Evolutionary conservation across 35 echinoderm and acorn worm species (phyloP), one percentile per base, ranked within the genome.

Genomic region (Nesometra sesokonis): DNA sequence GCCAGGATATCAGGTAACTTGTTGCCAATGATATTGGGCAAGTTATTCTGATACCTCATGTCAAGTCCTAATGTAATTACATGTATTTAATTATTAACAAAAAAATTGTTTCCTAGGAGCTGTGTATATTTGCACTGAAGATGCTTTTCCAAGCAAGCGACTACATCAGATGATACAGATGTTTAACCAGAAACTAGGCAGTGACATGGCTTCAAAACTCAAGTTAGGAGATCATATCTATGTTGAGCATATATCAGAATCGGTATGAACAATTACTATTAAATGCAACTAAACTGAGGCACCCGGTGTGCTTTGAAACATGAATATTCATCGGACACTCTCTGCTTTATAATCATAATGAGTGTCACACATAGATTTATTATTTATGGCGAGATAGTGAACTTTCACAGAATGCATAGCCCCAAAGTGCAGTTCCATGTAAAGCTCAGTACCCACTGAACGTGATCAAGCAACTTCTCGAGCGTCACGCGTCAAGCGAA

Each of bases 131-230:
- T 99, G 96, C 67, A 99, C 96, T 34, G 96, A 99, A 57, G 96
- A 99, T 90, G 96, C 92, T 17, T 99, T 99, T 46, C 96, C 96
- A 76, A 99, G 92, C 86, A 91, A 92, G 76, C 89, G 96, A 77
- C 80, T 99, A 27, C 92, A 99, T 43, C 96, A 99, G 78, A 90
- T 99, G 32, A 99, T 99, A n/a, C 29, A 76, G 15, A 31, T 83
- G 34, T 99, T 92, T 36, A 83, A 89, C 31, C 57, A 47, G 33
- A 88, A 43, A 85, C 33, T 89, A 32, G 84, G 78, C 17, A 78
- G 90, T n/a, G 36, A 87, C 2, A 80, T 86, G 52, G 85, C 85
- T 0, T 87, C 87, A 31, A 77, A 94, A 32, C 78, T 90, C 13
- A 76, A 84, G 78, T 38, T 99, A 27, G 96, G 96, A 35, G 96